A percentile compares a stretch with the other conserved stretches of the same genome.
These are phyloP conservation scores for Ephydatia muelleri DNA, from an alignment of 37 sponge, comb jelly and placozoan genomes.

Conservation along the genomic window DNA sequence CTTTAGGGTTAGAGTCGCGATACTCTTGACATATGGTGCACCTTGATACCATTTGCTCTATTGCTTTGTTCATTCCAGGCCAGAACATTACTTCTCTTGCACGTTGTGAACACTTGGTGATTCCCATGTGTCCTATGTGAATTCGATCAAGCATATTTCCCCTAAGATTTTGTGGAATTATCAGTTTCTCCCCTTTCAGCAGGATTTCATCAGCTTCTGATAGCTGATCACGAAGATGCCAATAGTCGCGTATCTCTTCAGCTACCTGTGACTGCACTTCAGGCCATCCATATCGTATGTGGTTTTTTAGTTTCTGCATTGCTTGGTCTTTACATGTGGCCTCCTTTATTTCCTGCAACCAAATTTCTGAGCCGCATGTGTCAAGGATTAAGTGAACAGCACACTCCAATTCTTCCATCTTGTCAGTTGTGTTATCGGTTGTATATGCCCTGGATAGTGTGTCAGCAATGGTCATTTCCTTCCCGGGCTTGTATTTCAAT, in stretches of 20 bases:
- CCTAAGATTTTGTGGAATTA: conserved; percentile 17
- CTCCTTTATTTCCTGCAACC: neutral
- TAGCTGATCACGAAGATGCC: conserved; percentile 5
- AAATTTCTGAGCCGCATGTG: neutral
- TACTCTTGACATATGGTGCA: neutral
- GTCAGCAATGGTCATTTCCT: conserved; percentile 50
- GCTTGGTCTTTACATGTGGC: neutral
- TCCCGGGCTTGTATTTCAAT: too few relatives aligned
- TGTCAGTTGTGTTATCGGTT: neutral
- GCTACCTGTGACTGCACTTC: neutral
- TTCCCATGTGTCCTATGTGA: conserved; percentile 49
- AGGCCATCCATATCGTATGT: conserved; percentile 19
- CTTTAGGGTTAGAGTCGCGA: neutral
- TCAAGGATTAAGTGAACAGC: conserved; percentile 4
- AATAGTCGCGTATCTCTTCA: conserved; percentile 10
- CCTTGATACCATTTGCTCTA: conserved; percentile 22
- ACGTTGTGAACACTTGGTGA: conserved; percentile 31
- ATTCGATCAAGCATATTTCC: conserved; percentile 20
- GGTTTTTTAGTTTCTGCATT: neutral
- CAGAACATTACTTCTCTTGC: conserved; percentile 39
- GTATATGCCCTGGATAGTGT: conserved; percentile 38
- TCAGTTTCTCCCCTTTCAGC: conserved; percentile 26
- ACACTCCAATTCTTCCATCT: neutral
- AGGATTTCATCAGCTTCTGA: conserved; percentile 29
- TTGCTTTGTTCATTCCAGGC: conserved; percentile 32